Evolutionary conservation across 2,888 invertebrate genomes (phyloP), one percentile per base, ranked within the genome.

Genomic region (Oligia strigilis): DNA sequence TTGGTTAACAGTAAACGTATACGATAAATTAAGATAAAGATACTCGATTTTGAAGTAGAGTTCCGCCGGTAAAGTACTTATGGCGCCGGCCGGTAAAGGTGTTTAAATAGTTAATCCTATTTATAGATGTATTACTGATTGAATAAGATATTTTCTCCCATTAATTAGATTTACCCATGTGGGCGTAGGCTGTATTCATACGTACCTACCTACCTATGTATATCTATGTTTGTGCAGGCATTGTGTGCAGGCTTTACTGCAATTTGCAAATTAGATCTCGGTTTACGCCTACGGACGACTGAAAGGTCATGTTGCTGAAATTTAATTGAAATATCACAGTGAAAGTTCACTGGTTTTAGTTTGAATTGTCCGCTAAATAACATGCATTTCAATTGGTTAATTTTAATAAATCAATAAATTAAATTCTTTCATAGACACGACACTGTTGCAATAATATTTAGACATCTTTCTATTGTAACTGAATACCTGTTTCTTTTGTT

Each of bases 1-100:
- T 83, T 82, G 62, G 72, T 82, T 82, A 78, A 82, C 46, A 83
- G 82, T 82, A 84, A 85, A 86, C 77, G 36, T 82, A 70, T 49
- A 66, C n/a, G 62, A 73, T 69, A 17, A 36, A 74, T 66, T 11
- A n/a, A 69, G 29, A 67, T 72, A 46, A 11, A 49, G 0, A 67
- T 49, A 69, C 4, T 83, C 11, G 9, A 55, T 66, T 72, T 58
- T 75, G 23, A 55, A 67, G 75, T 72, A 65, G 52, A 49, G 82
- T 80, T 65, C 36, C 40, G 78, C 67, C 65, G 72, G 67, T 55
- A 6, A 17, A 49, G 29, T 69, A 55, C 8, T 55, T 49, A 65
- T 80, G 75, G 62, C 65, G 65, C 82, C 49, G 69, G 73, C 75
- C 82, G 83, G 73, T 46, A 19, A 11, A 46, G 14, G 43, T 64